phyloP scores from a whole-genome alignment of 2,888 invertebrate species.

The Tineola bisselliella region DNA sequence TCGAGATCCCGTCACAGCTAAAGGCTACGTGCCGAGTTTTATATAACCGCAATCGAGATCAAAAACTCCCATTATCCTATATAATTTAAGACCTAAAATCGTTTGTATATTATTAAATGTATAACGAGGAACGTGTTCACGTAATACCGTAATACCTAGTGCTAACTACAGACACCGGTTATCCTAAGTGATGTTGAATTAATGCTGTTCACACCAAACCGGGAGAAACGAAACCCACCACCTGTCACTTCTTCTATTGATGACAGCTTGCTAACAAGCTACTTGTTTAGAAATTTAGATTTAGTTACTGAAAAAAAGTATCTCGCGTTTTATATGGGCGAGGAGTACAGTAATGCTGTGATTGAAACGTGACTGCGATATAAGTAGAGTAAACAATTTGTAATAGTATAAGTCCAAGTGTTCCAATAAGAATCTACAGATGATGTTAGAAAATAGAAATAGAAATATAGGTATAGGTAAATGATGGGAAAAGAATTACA shows the following conservation, averaged over 20 bases:
- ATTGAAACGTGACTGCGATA: neutral
- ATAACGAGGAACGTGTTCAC: neutral
- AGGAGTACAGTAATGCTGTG: neutral
- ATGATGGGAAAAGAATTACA: too few relatives aligned
- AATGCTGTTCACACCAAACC: conserved; percentile 12
- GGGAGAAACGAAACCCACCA: conserved; percentile 8
- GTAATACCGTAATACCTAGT: conserved; percentile 11
- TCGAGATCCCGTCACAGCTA: conserved; percentile 7
- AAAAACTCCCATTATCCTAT: neutral
- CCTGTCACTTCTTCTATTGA: conserved; percentile 4
- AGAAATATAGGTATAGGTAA: too few relatives aligned
- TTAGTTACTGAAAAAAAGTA: neutral
- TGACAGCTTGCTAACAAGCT: conserved; percentile 8
- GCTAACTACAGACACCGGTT: conserved; percentile 10
- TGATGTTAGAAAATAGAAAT: too few relatives aligned
- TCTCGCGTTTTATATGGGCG: neutral
- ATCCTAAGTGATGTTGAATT: conserved; percentile 10
- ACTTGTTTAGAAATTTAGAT: conserved; percentile 11
- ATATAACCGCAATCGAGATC: neutral
- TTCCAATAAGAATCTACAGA: too few relatives aligned
- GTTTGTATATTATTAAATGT: neutral
- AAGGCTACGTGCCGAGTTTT: conserved; percentile 4
- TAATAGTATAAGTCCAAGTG: too few relatives aligned
- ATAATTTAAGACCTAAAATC: too few relatives aligned
- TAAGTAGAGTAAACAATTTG: neutral